phyloP scores from a whole-genome alignment of 1,140 invertebrate genomes.

The Scaptomyza hsui region DNA sequence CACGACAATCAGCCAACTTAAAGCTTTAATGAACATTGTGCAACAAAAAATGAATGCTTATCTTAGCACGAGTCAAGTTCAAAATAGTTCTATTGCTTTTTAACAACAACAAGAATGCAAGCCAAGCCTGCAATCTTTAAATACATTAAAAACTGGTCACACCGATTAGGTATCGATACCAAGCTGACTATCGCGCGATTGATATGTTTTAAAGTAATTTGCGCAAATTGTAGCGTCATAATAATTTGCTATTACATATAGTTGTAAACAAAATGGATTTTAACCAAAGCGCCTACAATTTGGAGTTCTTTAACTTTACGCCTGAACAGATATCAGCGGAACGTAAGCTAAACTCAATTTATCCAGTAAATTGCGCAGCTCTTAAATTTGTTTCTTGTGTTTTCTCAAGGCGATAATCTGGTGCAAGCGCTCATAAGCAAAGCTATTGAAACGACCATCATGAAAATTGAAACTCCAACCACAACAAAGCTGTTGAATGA shows the following conservation, averaged over 20 bases:
- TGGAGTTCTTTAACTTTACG: slow-evolving; percentile 69
- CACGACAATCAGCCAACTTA: too few relatives aligned
- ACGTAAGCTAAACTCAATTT: slow-evolving; percentile 39
- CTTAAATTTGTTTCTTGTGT: neutral
- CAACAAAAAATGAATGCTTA: neutral
- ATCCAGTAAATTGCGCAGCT: neutral
- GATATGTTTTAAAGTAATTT: slow-evolving; percentile 1
- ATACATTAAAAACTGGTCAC: slow-evolving; percentile 14
- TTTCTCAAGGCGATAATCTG: slow-evolving; percentile 48
- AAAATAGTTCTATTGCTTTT: neutral
- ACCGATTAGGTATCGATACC: slow-evolving; percentile 22
- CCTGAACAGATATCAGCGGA: slow-evolving; percentile 58
- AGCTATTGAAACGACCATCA: slow-evolving; percentile 45
- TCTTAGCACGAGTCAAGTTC: neutral
- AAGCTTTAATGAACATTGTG: too few relatives aligned
- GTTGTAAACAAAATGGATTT: slow-evolving; percentile 42
- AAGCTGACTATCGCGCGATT: slow-evolving; percentile 13
- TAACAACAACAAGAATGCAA: neutral
- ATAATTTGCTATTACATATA: neutral
- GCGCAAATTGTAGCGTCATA: slow-evolving; percentile 34
- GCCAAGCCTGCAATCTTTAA: neutral
- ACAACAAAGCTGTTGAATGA: slow-evolving; percentile 38
- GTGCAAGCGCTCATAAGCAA: slow-evolving; percentile 39
- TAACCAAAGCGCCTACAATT: slow-evolving; percentile 43
- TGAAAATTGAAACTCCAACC: slow-evolving; percentile 53